phyloP scores from a whole-genome alignment of 2,797 vertebrate genomes.

The Cryptoprocta ferox region DNA sequence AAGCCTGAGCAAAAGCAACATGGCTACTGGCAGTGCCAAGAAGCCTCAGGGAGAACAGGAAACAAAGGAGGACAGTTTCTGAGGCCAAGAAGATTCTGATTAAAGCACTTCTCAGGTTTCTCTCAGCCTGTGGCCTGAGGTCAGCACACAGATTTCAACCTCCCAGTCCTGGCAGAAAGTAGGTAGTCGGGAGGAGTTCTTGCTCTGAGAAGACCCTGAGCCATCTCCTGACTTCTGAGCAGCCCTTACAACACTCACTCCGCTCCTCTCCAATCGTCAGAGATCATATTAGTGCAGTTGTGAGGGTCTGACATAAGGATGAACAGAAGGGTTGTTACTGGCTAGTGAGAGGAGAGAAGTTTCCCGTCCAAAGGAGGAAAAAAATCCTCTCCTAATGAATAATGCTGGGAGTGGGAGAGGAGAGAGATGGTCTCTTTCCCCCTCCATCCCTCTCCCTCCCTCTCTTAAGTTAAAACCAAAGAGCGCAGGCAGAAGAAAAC shows the following conservation, averaged over 20 bases:
- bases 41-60: constrained; percentile 63
- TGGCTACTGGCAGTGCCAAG: constrained; percentile 61
- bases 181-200: background rate
- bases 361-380: constrained; percentile 83
- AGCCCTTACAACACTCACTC: constrained; percentile 69
- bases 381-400: constrained; percentile 83
- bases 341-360: constrained; percentile 85
- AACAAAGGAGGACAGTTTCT: constrained; percentile 57
- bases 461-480: constrained; percentile 54
- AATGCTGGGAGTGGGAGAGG: constrained; percentile 55
- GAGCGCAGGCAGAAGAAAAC: constrained; percentile 59
- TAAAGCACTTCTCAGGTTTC: constrained; percentile 64
- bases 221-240: constrained; percentile 70
- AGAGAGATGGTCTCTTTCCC: background rate
- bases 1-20: constrained; percentile 60
- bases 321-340: constrained; percentile 88
- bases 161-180: background rate
- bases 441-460: background rate
- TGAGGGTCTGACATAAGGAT: constrained; percentile 86
- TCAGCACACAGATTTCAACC: background rate
- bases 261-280: constrained; percentile 82
- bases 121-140: constrained; percentile 28
- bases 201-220: constrained; percentile 20
- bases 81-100: constrained; percentile 64
- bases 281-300: constrained; percentile 84